Percentiles rank a stretch among this genome's conserved stretches.
Evolutionary conservation across 2,888 invertebrate species (phyloP).

Genomic region (Choristoneura rosaceana): DNA sequence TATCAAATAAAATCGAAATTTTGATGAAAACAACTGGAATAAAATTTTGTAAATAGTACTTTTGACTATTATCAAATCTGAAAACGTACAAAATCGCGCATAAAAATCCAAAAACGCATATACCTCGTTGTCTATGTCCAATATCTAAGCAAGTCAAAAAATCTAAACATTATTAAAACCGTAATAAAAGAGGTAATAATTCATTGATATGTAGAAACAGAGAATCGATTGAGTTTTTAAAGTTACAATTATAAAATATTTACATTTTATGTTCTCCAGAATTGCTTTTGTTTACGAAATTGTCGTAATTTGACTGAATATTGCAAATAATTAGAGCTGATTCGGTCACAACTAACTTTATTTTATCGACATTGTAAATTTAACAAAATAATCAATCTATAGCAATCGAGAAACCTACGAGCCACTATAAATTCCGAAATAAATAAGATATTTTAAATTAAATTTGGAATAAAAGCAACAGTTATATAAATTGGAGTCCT

Average conservation of each 20-base stretch:
- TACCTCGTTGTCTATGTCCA: constrained; percentile 28
- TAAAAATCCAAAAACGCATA: constrained; percentile 14
- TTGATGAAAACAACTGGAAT: too few relatives aligned
- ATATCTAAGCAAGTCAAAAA: constrained; percentile 15
- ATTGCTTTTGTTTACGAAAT: constrained; percentile 62
- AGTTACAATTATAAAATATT: neutral
- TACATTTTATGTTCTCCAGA: constrained; percentile 34
- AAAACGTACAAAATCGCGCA: neutral
- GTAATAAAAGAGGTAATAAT: constrained; percentile 54
- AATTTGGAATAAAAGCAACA: too few relatives aligned
- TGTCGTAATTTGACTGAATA: constrained; percentile 49
- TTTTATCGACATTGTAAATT: constrained; percentile 23
- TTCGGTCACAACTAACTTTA: constrained; percentile 45
- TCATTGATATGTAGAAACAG: constrained; percentile 74
- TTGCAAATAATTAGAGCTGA: constrained; percentile 41
- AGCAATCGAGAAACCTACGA: too few relatives aligned
- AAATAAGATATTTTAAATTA: too few relatives aligned
- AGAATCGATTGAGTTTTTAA: constrained; percentile 35
- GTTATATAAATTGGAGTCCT: too few relatives aligned
- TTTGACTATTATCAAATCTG: neutral
- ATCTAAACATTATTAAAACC: constrained; percentile 44
- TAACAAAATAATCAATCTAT: too few relatives aligned
- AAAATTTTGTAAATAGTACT: neutral
- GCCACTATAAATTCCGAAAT: too few relatives aligned
- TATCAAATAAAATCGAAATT: neutral